These are phyloP conservation scores for Maccullochella peelii DNA, from an alignment of 2,113 vertebrate genomes.

Conservation along the genomic window DNA sequence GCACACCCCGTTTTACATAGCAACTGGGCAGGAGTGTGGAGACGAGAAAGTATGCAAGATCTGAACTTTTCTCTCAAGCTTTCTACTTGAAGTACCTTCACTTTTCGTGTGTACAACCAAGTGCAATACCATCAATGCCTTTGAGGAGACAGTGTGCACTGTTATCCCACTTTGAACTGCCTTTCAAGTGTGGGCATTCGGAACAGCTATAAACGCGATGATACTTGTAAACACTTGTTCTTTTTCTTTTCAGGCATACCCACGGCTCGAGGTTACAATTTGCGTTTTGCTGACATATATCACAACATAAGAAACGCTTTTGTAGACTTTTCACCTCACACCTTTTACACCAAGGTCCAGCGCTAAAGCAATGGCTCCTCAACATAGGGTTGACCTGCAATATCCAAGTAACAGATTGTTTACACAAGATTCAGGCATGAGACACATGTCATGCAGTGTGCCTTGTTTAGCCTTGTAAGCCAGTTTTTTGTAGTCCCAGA, in stretches of 20 bases:
- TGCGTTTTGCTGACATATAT: too few relatives aligned
- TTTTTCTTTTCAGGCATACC: background rate
- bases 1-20: background rate
- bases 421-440: background rate
- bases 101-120: too few relatives aligned
- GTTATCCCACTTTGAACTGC: too few relatives aligned
- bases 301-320: background rate
- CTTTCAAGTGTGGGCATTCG: too few relatives aligned
- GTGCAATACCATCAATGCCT: too few relatives aligned
- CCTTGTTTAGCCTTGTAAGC: background rate
- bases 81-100: too few relatives aligned
- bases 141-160: too few relatives aligned
- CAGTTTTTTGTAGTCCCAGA: background rate
- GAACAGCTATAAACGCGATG: background rate
- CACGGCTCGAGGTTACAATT: background rate
- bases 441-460: background rate
- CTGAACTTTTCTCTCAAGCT: too few relatives aligned
- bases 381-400: background rate
- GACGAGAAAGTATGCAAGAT: background rate
- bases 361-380: background rate
- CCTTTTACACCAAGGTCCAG: background rate
- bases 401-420: background rate
- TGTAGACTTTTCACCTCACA: background rate
- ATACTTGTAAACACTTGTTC: background rate
- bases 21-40: background rate